Percentiles rank a stretch among this genome's conserved stretches.
phyloP scores from a whole-genome alignment of 2,113 vertebrate genomes.

The Hylia prasina region DNA sequence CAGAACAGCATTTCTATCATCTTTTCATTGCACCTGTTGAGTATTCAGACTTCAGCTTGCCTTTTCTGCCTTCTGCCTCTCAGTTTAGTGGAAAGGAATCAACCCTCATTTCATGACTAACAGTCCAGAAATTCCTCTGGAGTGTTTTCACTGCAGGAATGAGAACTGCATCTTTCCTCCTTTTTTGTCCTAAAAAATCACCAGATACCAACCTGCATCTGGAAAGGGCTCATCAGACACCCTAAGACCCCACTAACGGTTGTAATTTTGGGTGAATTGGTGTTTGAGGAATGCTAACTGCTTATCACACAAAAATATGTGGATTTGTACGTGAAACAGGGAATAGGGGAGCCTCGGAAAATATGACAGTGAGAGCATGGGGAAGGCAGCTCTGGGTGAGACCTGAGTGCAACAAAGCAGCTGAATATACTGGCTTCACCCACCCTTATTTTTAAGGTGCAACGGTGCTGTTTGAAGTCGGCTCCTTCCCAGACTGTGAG shows the following conservation, averaged over 20 bases:
- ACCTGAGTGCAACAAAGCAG: neutral
- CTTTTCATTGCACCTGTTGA: neutral
- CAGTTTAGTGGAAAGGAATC: neutral
- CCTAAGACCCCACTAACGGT: neutral
- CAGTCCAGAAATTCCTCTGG: neutral
- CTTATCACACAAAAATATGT: neutral
- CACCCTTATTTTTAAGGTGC: neutral
- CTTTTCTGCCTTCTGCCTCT: neutral
- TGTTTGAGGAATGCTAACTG: neutral
- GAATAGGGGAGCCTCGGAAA: neutral
- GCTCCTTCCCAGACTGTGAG: conserved; percentile 1
- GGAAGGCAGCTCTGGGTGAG: neutral
- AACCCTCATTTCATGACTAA: neutral
- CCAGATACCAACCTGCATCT: neutral
- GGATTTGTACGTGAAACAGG: neutral
- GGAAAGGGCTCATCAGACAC: neutral
- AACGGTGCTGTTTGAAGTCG: conserved; percentile 8
- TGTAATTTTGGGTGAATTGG: neutral
- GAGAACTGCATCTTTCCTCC: neutral
- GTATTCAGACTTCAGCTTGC: neutral
- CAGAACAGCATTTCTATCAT: neutral
- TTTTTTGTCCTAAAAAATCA: neutral
- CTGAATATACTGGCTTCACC: neutral
- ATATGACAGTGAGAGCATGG: neutral
- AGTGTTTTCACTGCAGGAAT: neutral